Percentiles rank a stretch among this genome's conserved stretches.
Evolutionary conservation across 2,113 vertebrate species (phyloP).

Genomic region (Vicugna pacos): DNA sequence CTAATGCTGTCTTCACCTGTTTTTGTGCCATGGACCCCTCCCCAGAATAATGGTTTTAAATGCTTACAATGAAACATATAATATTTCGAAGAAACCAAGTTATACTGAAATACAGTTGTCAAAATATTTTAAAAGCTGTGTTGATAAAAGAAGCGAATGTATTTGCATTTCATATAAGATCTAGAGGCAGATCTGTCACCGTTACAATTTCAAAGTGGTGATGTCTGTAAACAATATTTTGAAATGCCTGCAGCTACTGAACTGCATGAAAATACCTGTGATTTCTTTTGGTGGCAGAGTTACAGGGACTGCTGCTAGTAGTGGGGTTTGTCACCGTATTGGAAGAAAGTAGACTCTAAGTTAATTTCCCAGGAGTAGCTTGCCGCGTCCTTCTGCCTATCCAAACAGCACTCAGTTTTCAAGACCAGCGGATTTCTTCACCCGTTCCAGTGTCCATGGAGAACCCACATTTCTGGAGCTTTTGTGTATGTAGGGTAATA

Average conservation of each 20-base stretch:
- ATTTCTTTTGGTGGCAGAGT: not conserved
- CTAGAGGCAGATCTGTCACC: not conserved
- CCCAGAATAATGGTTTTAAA: not conserved
- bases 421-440: not conserved
- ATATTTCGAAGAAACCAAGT: not conserved
- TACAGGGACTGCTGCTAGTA: not conserved
- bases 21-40: not conserved
- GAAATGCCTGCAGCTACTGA: not conserved
- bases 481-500: not conserved
- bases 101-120: not conserved
- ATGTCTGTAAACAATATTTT: not conserved
- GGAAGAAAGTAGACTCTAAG: not conserved
- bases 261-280: not conserved
- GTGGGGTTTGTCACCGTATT: not conserved
- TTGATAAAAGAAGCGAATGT: not conserved
- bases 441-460: not conserved
- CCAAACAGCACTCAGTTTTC: not conserved
- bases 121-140: not conserved
- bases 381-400: not conserved
- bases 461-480: not conserved
- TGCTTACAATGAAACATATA: not conserved
- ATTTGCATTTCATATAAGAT: not conserved
- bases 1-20: not conserved
- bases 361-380: constrained; percentile 6
- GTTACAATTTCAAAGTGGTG: not conserved